These are phyloP conservation scores for Portevinia maculata DNA, from an alignment of 2,888 invertebrate genomes.

Conservation along the genomic window DNA sequence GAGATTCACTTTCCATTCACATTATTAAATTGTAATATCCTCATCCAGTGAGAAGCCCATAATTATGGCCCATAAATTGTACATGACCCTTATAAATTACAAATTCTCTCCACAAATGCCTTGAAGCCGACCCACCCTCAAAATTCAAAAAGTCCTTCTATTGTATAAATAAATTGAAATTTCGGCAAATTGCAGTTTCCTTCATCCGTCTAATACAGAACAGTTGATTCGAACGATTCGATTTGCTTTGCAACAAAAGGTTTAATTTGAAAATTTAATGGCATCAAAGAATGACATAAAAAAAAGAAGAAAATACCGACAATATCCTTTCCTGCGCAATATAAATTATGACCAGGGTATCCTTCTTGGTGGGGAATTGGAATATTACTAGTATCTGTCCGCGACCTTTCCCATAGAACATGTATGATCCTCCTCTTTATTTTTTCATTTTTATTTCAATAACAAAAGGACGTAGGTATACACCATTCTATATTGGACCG, in stretches of 20 bases:
- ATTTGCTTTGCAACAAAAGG: constrained; percentile 66
- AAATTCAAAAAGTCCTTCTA: constrained; percentile 10
- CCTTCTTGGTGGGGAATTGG: constrained; percentile 35
- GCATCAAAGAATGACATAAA: constrained; percentile 56
- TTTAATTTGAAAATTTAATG: constrained; percentile 69
- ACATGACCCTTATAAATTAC: constrained; percentile 11
- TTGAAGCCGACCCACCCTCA: constrained; percentile 35
- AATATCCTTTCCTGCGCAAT: constrained; percentile 46
- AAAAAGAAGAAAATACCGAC: constrained; percentile 39
- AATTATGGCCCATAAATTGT: constrained; percentile 59
- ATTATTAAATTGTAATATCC: constrained; percentile 1
- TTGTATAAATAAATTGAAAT: constrained; percentile 41
- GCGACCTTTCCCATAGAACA: constrained; percentile 42
- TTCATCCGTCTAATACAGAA: constrained; percentile 21
- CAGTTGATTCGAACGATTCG: constrained; percentile 38
- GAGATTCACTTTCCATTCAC: background rate
- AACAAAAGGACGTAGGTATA: constrained; percentile 28
- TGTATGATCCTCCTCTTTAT: constrained; percentile 11
- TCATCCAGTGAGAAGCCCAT: constrained; percentile 8
- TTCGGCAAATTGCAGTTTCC: constrained; percentile 57
- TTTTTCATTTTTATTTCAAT: constrained; percentile 3
- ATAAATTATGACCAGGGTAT: constrained; percentile 59
- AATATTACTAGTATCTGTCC: constrained; percentile 25
- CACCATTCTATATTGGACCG: constrained; percentile 18
- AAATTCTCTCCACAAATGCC: constrained; percentile 41